Evolutionary conservation across 2,113 vertebrate genomes (phyloP), one percentile per base, ranked within the genome.

Genomic region (Ascaphus truei): DNA sequence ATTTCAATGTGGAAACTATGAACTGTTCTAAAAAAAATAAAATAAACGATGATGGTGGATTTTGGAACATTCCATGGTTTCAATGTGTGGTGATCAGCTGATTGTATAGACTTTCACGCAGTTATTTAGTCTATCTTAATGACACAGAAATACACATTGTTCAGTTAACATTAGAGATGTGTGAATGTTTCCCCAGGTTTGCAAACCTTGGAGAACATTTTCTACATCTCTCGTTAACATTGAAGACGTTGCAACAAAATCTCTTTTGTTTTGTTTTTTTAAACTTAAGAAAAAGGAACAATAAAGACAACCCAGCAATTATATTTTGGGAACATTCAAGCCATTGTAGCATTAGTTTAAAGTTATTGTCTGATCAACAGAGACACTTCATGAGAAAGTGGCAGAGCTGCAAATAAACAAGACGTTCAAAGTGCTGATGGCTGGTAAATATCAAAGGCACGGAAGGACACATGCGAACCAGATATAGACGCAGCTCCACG

Each of bases 391-490:
- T 53, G 50, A 63, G 62, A 20, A 71, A 60, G 20, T 36, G 36
- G 63, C 27, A 60, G 23, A 37, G 29, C 13, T 74, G 11, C 30
- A 75, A 68, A 50, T 30, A 53, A 16, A 60, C 64, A 63, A 53
- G 3, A 47, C 57, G 74, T 23, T 56, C 33, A 51, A 73, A 69
- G 26, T 15, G 13, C 62, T 22, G 57, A 34, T 37, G 34, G 56
- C 20, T 45, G 27, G 67, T 31, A 22, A 73, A 63, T 43, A 75
- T 48, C 51, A 68, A 63, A 72, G 60, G 36, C 10, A 52, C 9
- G 52, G 51, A 72, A 72, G 47, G 45, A 55, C 39, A 62, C 3
- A 9, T 6, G 51, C 25, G 16, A 56, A 71, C 4, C 22, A 52
- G n/a, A 52, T 71, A 29, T 27, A 56, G n/a, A 62, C 9, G 65